Conservation (phyloP, 2,888 invertebrate genomes). For the Oscheius sp. region DNA sequence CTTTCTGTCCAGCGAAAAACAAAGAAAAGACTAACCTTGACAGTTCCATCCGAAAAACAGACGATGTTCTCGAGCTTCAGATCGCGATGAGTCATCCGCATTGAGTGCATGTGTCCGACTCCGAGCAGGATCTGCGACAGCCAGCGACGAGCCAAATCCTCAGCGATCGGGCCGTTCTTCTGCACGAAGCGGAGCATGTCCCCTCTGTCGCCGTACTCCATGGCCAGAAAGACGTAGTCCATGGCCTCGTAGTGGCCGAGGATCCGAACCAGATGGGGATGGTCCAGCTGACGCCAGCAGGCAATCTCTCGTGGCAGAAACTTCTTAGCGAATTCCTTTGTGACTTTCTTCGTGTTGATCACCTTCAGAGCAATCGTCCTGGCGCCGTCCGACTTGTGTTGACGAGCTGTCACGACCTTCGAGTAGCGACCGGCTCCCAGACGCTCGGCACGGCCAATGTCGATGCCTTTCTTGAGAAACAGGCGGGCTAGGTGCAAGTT, state of each 20-base stretch:
- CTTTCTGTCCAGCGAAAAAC: constrained; percentile 52
- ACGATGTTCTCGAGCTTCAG: constrained; percentile 76
- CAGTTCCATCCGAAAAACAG: constrained; percentile 73
- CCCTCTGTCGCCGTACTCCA: constrained; percentile 75
- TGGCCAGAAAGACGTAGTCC: constrained; percentile 73
- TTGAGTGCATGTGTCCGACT: constrained; percentile 74
- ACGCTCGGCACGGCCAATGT: constrained; percentile 41
- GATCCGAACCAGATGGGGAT: constrained; percentile 51
- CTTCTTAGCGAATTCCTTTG: constrained; percentile 56
- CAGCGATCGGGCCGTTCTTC: constrained; percentile 74
- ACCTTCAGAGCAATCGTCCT: constrained; percentile 63
- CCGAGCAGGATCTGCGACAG: constrained; percentile 73
- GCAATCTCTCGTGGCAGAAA: constrained; percentile 68
- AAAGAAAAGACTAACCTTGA: constrained; percentile 75
- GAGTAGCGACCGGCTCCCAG: constrained; percentile 66
- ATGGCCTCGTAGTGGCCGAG: constrained; percentile 53
- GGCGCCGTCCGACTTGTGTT: not conserved
- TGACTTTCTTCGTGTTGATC: constrained; percentile 56
- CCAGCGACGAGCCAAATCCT: constrained; percentile 74
- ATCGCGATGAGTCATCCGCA: constrained; percentile 75
- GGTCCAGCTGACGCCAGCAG: constrained; percentile 61
- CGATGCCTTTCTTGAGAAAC: constrained; percentile 49
- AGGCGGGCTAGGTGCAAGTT: constrained; percentile 13
- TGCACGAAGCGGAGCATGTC: constrained; percentile 75
- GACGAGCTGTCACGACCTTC: constrained; percentile 59